Conservation (phyloP, 1,140 invertebrate genomes). For the Apis laboriosa region DNA sequence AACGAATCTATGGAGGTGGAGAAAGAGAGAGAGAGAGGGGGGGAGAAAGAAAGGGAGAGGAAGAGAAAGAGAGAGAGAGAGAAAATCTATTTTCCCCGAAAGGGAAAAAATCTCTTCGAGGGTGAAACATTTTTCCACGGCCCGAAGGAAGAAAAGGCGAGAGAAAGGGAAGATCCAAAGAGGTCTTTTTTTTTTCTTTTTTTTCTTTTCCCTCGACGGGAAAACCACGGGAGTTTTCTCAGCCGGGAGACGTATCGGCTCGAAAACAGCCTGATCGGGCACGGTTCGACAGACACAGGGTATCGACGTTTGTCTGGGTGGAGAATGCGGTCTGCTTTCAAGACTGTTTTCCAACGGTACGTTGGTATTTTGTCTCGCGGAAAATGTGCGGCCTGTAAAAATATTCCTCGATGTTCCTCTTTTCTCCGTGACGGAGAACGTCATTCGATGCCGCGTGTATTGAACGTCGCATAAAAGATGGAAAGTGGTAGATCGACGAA, state of each 20-base stretch:
- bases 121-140: neutral
- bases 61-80: too few species aligned
- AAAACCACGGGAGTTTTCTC: slow-evolving; percentile 20
- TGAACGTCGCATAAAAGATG: neutral
- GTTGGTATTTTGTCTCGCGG: slow-evolving; percentile 2
- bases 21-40: too few species aligned
- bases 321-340: neutral
- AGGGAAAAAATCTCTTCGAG: neutral
- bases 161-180: slow-evolving; percentile 8
- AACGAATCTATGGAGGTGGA: neutral
- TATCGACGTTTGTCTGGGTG: slow-evolving; percentile 42
- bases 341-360: slow-evolving; percentile 19
- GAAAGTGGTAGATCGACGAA: neutral
- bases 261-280: slow-evolving; percentile 14
- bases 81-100: neutral
- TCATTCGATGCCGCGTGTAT: neutral
- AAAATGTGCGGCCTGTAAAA: slow-evolving; percentile 12
- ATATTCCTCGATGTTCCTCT: neutral
- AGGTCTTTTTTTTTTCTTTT: neutral
- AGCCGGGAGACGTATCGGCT: slow-evolving; percentile 13
- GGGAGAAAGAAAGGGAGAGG: too few species aligned
- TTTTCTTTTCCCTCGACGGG: neutral
- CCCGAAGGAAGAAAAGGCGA: neutral
- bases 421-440: neutral
- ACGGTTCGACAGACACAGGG: slow-evolving; percentile 11